Conservation (phyloP, 1,140 invertebrate genomes). For the Acromyrmex heyeri region DNA sequence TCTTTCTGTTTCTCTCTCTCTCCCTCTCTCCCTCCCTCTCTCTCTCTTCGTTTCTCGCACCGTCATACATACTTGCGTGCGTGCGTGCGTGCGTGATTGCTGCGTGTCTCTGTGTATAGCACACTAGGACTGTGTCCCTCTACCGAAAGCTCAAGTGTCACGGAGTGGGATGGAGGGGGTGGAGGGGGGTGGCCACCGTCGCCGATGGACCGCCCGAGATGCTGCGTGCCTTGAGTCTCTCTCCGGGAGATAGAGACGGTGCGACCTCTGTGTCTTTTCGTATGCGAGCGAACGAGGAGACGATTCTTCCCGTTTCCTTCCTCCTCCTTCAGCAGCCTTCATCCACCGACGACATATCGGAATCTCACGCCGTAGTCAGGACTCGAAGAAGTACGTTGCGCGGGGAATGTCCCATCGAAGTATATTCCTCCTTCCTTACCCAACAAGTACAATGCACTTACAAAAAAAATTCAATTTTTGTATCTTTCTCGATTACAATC, state of each 20-base stretch:
- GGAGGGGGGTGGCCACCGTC: slow-evolving; percentile 66
- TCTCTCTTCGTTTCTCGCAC: slow-evolving; percentile 39
- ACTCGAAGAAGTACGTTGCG: slow-evolving; percentile 12
- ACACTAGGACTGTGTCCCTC: slow-evolving; percentile 48
- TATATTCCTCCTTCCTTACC: background rate
- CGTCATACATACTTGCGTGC: slow-evolving; percentile 11
- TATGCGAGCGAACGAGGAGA: slow-evolving; percentile 39
- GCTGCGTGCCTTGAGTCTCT: slow-evolving; percentile 69
- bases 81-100: background rate
- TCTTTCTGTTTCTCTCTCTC: background rate
- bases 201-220: slow-evolving; percentile 81
- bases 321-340: slow-evolving; percentile 26
- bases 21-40: slow-evolving; percentile 36
- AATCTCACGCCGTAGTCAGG: slow-evolving; percentile 36
- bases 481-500: background rate
- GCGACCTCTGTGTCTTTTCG: slow-evolving; percentile 66
- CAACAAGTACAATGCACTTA: background rate
- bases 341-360: slow-evolving; percentile 42
- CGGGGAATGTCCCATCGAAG: slow-evolving; percentile 18
- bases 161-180: slow-evolving; percentile 11
- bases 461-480: background rate
- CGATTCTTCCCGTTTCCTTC: slow-evolving; percentile 28
- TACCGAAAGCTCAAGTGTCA: slow-evolving; percentile 64
- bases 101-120: slow-evolving; percentile 29
- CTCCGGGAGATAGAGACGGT: slow-evolving; percentile 64